Evolutionary conservation across 2,888 invertebrate genomes (phyloP), one percentile per base, ranked within the genome.

Genomic region (Ormyrus rosae): DNA sequence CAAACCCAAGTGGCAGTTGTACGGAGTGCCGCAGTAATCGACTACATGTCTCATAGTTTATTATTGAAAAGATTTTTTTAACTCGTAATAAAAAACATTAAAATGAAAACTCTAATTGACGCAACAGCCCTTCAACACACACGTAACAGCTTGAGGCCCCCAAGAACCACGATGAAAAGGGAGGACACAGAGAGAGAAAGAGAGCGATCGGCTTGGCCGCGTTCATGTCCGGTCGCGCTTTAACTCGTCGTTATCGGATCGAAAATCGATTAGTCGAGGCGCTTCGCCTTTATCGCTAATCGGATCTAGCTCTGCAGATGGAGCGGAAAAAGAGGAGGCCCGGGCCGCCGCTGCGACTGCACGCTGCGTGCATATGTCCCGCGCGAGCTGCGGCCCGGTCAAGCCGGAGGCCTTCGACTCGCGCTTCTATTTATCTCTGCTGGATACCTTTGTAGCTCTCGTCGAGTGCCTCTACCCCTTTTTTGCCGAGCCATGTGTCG

Each of bases 351-450:
- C 74, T 69, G 83, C 80, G 78, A 83, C 80, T 84, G 83, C 89
- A 88, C 85, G 89, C 89, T 89, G 89, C 79, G 89, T 88, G 82
- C 89, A 89, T 88, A 89, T 89, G 89, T 84, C 86, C 83, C 82
- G 48, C 82, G 48, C 83, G 81, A 83, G 81, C 63, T 13, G 46
- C 50, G 48, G 10, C 10, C 56, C 46, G 60, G 58, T 64, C 72
- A 34, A 56, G 53, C 63, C 55, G 56, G 61, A 69, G 64, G 60
- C 58, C 72, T 76, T 76, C 3, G 61, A 7, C 82, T 45, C 68
- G 85, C 85, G 85, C 87, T 85, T 89, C 85, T 88, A 90, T 90
- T 90, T 90, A 90, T 90, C 90, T 86, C 90, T 86, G 90, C 88
- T 89, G 90, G 90, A 90, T 89, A 88, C 88, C 87, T 89, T 90